phyloP scores from a whole-genome alignment of 1,140 invertebrate species.

The Aphelenchoides besseyi region DNA sequence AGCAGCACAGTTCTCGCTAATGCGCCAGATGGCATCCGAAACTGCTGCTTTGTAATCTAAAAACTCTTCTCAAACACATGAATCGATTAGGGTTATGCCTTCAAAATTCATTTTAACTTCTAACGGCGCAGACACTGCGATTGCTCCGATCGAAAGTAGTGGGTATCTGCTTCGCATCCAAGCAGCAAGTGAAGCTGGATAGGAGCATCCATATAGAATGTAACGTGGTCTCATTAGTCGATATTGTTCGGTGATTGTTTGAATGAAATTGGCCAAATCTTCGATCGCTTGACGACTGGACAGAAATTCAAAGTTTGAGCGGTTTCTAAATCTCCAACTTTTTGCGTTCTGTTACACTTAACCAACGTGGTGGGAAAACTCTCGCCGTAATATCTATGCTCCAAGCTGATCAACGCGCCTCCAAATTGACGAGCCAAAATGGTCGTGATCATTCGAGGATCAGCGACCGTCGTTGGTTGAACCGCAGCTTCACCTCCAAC shows the following conservation, averaged over 20 bases:
- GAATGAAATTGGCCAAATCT: constrained; percentile 30
- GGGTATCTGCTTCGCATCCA: constrained; percentile 12
- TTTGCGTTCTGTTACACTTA: neutral
- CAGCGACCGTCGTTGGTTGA: neutral
- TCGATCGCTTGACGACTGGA: constrained; percentile 29
- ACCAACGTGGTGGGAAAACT: neutral
- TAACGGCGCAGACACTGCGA: constrained; percentile 10
- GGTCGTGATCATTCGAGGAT: neutral
- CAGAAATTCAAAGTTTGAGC: constrained; percentile 23
- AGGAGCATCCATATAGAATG: constrained; percentile 32
- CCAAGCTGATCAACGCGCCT: constrained; percentile 7
- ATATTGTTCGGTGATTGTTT: constrained; percentile 16
- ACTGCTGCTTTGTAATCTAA: constrained; percentile 22
- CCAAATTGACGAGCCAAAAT: neutral
- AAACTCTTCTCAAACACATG: neutral
- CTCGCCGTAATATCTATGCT: constrained; percentile 19
- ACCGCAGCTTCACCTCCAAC: neutral
- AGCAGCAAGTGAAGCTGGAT: constrained; percentile 11
- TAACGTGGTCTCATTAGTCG: constrained; percentile 11
- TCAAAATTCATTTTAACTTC: constrained; percentile 16
- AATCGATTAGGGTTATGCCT: neutral
- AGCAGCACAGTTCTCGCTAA: constrained; percentile 12
- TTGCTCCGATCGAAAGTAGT: constrained; percentile 6
- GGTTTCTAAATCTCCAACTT: constrained; percentile 15
- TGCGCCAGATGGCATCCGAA: constrained; percentile 1